These are phyloP conservation scores for Odobenus rosmarus DNA, from an alignment of 2,113 vertebrate species.

Conservation along the genomic window DNA sequence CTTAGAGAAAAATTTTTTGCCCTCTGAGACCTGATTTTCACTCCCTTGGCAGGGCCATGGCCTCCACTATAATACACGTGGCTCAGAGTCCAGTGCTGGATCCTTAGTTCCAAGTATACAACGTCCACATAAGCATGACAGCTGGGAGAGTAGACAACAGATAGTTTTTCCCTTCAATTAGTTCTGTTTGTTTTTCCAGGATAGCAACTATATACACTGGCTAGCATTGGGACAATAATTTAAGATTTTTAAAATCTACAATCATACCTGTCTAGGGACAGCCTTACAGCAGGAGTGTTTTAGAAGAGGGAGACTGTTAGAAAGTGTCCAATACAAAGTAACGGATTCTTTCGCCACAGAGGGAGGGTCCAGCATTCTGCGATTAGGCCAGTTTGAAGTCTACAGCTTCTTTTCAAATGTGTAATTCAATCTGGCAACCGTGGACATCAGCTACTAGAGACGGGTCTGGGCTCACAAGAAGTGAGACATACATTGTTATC, in stretches of 20 bases:
- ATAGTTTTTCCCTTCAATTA: neutral
- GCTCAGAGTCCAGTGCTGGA: neutral
- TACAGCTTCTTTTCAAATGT: slow-evolving; percentile 3
- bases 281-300: neutral
- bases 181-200: neutral
- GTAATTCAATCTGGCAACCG: neutral
- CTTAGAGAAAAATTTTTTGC: neutral
- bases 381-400: neutral
- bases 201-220: neutral
- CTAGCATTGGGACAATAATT: neutral
- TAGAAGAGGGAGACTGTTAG: neutral
- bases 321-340: neutral
- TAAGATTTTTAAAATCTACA: neutral
- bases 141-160: neutral
- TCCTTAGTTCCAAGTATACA: neutral
- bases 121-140: neutral
- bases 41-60: neutral
- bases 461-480: neutral
- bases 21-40: neutral
- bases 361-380: neutral
- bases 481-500: rapidly evolving
- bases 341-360: neutral
- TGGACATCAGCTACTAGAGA: neutral
- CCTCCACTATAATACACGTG: neutral
- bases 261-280: neutral